Base-by-base conservation (phyloP, 2,113 vertebrate genomes). In the Rostratula benghalensis region DNA sequence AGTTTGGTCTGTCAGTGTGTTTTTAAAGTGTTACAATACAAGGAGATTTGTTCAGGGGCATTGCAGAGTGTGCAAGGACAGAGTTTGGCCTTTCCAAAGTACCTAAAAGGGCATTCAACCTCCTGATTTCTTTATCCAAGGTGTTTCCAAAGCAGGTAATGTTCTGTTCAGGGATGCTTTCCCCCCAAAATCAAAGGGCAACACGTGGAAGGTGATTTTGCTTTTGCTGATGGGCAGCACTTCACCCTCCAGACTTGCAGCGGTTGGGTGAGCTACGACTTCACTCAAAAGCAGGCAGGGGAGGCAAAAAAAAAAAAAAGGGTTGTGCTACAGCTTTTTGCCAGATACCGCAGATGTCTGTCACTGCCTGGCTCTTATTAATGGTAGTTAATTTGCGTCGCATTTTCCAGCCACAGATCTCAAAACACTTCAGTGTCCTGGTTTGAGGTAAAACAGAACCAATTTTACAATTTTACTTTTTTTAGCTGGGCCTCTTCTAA, bases 151-250 rank as follows among this genome's bases (percentile, higher is more conserved):
- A 80, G 21, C 30, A 7, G 35, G 16, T 43, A 15, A 1, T 73
- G 46, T 86, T 35, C 37, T 31, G 3, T 39, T 85, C 12, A 15
- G 19, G 31, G 41, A 15, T 57, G 13, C 25, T 67, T 37, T 63
- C 75, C 39, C 37, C 73, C 63, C 50, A 17, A 31, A 54, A 43
- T 54, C 53, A 27, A 59, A 22, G 31, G 22, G 12, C 30, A 16
- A 5, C 1, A 0, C 23, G 11, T 14, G 6, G 64, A 35, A 74
- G 60, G 20, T 28, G 7, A 21, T 59, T 43, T 27, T 4, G 3
- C 56, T 63, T 56, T 33, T 60, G 61, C 37, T 35, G 39, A 9
- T 35, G 63, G 21, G 27, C 71, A 64, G 25, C 18, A 2, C n/a
- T 50, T 81, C 45, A 4, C 17, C 59, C 31, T 69, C 3, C 30